phyloP scores from a whole-genome alignment of 2,888 invertebrate genomes.

The Aphrophora alni region DNA sequence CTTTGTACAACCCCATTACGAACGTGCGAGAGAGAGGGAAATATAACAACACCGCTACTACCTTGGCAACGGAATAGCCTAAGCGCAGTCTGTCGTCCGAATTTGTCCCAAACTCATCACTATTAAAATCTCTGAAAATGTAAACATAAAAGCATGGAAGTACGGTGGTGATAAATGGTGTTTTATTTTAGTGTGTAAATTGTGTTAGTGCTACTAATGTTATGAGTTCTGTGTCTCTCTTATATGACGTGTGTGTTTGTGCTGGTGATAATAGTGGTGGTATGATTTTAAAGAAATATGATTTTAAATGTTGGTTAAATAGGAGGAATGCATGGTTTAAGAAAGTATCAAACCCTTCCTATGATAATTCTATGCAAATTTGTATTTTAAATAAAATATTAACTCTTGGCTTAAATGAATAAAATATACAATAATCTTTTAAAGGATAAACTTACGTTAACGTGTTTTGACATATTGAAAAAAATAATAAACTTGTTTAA shows the following conservation, averaged over 20 bases:
- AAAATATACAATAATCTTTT: too few species aligned
- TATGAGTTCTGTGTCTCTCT: background rate
- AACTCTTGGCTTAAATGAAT: too few species aligned
- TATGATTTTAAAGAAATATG: background rate
- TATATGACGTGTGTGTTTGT: background rate
- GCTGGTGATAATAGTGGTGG: background rate
- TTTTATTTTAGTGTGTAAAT: background rate
- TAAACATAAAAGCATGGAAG: background rate
- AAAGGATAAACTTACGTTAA: too few species aligned
- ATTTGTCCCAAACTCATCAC: background rate
- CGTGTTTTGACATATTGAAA: too few species aligned
- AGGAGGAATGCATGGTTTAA: too few species aligned
- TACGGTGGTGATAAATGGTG: background rate
- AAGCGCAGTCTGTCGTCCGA: background rate
- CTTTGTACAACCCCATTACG: background rate
- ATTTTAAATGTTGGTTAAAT: too few species aligned
- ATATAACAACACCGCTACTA: background rate
- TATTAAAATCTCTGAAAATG: background rate
- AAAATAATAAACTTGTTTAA: too few species aligned
- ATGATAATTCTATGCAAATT: too few species aligned
- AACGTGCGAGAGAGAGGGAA: background rate
- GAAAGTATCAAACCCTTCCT: too few species aligned
- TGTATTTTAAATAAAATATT: too few species aligned
- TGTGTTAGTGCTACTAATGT: background rate
- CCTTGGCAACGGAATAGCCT: background rate